Conservation (phyloP, 2,113 vertebrate species). For the Laterallus jamaicensis region DNA sequence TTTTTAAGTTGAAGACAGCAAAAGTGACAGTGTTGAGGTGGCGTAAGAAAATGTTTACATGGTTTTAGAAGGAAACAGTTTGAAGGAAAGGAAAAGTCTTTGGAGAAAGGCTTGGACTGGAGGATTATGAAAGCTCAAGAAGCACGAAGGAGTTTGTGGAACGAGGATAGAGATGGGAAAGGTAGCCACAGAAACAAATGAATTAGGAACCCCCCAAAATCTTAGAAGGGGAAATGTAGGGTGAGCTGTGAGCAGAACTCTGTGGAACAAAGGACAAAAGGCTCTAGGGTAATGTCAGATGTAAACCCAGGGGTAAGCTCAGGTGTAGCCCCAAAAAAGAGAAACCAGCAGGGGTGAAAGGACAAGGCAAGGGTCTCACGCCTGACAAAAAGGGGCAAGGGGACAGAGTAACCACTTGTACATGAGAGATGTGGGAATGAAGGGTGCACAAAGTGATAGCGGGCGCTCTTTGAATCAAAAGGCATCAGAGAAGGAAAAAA, state of each 20-base stretch:
- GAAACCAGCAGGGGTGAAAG: neutral
- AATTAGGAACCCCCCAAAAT: neutral
- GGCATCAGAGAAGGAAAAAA: neutral
- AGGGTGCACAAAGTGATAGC: neutral
- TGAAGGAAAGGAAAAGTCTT: neutral
- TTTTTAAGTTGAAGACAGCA: neutral
- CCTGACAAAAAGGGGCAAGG: neutral
- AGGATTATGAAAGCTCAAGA: neutral
- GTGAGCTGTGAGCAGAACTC: neutral
- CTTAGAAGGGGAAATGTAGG: neutral
- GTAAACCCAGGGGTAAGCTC: neutral
- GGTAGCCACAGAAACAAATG: neutral
- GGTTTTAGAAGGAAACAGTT: neutral
- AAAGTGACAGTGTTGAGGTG: neutral
- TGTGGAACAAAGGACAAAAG: neutral
- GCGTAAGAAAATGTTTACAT: neutral
- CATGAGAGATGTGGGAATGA: accelerated
- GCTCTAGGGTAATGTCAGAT: neutral
- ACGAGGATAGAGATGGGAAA: neutral
- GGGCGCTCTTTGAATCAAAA: neutral
- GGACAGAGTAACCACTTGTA: neutral
- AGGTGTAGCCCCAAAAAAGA: neutral
- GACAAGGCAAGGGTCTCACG: neutral
- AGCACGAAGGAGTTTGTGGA: neutral
- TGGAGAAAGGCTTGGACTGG: neutral